Evolutionary conservation across 2,113 vertebrate species (phyloP), one percentile per base, ranked within the genome.

Genomic region (Hemibagrus wyckioides): DNA sequence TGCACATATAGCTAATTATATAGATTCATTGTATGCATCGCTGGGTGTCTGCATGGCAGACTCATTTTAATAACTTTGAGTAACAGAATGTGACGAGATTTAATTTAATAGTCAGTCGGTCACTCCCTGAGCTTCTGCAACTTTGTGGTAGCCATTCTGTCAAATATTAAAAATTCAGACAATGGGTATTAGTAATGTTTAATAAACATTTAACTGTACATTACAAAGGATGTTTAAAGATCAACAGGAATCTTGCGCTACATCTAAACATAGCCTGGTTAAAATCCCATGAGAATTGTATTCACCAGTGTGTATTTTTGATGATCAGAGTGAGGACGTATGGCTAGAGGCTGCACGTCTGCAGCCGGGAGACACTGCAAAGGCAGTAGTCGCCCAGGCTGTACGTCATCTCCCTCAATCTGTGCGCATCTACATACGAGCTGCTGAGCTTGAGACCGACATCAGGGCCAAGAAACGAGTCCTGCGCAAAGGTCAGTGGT

Each of bases 331-430:
- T 92, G 98, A 99, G 94, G 98, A 99, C 59, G 98, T 99, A 33
- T 99, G 98, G 98, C 89, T 99, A 28, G 98, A 99, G 92, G 98
- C 98, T 59, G 98, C 98, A 71, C 94, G 98, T 23, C 92, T 99
- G 17, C 98, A 99, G 91, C 98, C 98, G 1, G 98, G 98, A 13
- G 98, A 99, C 89, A 99, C 98, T 0, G 97, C 98, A 65, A 99
- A 99, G 92, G 98, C 97, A 0, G 98, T 99, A 21, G 98, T 99
- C 77, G 98, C 98, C 61, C 98, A 99, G 86, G 98, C 98, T 2
- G 98, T 99, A 23, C 96, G 98, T 15, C 98, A 99, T 92, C 95
- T 99, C 54, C 98, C 98, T 0, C 97, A 97, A 92, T 99, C 98
- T 0, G 97, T 99, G 48, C 96, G 97, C 50, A 97, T 99, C 91